Evolutionary conservation across 2,797 vertebrate species (phyloP), one percentile per base, ranked within the genome.

Genomic region (Eupleurogrammus muticus): DNA sequence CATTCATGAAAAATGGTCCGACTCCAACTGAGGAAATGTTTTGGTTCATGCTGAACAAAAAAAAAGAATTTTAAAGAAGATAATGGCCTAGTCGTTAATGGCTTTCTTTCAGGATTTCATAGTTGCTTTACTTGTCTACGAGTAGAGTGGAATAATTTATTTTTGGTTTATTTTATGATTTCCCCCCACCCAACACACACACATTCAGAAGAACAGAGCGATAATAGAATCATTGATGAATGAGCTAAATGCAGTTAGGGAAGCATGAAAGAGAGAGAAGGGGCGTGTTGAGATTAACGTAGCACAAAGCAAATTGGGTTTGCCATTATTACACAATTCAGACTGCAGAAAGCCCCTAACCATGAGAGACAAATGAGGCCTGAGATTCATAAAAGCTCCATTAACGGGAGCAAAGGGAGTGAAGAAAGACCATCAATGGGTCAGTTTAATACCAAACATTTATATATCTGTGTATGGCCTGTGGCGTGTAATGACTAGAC

Each of bases 271-370:
- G 84, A 88, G 85, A 81, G 86, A 84, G 85, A 84, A 89, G 85
- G 87, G 86, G 84, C 75, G 82, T 90, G 89, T 85, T 89, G 89
- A 91, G 91, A 92, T 92, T 92, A 93, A 91, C 87, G 83, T 88
- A 89, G 91, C 89, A 92, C 89, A 90, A 91, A 93, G 92, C 89
- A 92, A 92, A 93, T 93, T 92, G 89, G 87, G 86, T 93, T 92
- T 91, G 88, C 89, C 89, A 90, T 92, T 92, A 92, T 92, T 90
- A 90, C 89, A 91, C 91, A 89, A 90, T 89, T 89, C 84, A 83
- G 74, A 80, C 89, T 79, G 85, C 88, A 89, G 82, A 91, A 89
- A 90, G 87, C 87, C 88, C 70, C 84, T 84, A 91, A 92, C 90
- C 89, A 92, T 83, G 85, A 91, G 89, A 90, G 90, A 89, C 90